Evolutionary conservation across 2,113 vertebrate genomes (phyloP).

Genomic region (Istiophorus platypterus): DNA sequence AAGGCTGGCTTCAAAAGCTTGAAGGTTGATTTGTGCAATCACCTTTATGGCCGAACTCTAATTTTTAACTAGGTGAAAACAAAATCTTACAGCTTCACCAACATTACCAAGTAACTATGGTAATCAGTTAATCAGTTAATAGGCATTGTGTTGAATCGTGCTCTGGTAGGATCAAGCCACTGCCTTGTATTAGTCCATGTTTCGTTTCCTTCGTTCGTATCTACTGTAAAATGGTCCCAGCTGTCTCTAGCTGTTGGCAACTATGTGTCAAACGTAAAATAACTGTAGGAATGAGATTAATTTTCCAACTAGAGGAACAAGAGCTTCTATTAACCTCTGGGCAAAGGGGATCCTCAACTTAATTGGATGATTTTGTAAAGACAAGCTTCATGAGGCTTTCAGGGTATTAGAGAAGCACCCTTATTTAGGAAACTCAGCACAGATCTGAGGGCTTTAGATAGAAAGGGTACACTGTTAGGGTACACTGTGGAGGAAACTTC

Average conservation of each 20-base stretch:
- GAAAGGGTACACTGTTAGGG: neutral
- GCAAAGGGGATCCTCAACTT: conserved; percentile 13
- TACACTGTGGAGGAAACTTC: neutral
- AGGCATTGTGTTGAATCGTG: conserved; percentile 17
- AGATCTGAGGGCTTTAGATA: neutral
- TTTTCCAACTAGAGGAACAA: conserved; percentile 24
- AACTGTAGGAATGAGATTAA: conserved; percentile 20
- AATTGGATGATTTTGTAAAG: conserved; percentile 32
- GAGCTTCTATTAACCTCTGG: conserved; percentile 47
- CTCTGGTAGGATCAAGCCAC: neutral
- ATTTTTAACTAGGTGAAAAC: conserved; percentile 79
- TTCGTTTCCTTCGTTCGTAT: neutral
- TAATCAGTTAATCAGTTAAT: conserved; percentile 40
- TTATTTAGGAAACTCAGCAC: conserved; percentile 7
- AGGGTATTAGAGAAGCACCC: neutral
- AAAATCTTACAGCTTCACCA: conserved; percentile 59
- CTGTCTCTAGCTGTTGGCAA: conserved; percentile 5
- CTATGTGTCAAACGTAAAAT: conserved; percentile 38
- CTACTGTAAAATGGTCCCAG: neutral
- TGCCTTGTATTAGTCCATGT: neutral
- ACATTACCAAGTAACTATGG: conserved; percentile 66
- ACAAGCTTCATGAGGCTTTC: conserved; percentile 28
- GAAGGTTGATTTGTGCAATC: conserved; percentile 59
- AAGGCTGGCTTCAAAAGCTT: conserved; percentile 60
- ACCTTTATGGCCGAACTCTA: conserved; percentile 70